Percentiles rank a stretch among this genome's conserved stretches.
phyloP scores from a whole-genome alignment of 2,888 invertebrate species.

The Stomorhina lunata region DNA sequence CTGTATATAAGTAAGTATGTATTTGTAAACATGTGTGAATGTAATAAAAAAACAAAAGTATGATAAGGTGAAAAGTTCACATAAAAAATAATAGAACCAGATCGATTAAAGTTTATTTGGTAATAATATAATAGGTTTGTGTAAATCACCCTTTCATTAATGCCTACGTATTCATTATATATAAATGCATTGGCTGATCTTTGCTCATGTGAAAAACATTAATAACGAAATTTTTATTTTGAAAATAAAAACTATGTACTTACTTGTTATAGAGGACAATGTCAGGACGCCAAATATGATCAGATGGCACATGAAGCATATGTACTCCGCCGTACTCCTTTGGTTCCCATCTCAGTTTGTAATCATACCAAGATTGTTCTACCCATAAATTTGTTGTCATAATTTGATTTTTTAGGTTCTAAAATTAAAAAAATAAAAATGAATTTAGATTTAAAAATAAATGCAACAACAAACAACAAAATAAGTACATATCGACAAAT shows the following conservation, averaged over 20 bases:
- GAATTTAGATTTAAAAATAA: neutral
- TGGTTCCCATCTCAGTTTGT: slow-evolving; percentile 92
- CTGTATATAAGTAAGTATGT: neutral
- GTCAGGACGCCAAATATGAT: slow-evolving; percentile 91
- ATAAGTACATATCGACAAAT: too few relatives aligned
- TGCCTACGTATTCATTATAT: neutral
- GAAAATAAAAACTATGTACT: slow-evolving; percentile 73
- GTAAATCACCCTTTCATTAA: neutral
- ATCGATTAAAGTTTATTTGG: neutral
- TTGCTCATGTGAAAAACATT: slow-evolving; percentile 10
- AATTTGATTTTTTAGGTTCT: slow-evolving; percentile 97
- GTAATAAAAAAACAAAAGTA: neutral
- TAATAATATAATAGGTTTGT: neutral
- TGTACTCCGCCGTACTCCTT: slow-evolving; percentile 91
- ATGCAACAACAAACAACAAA: too few relatives aligned
- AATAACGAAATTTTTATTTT: neutral
- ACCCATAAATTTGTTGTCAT: slow-evolving; percentile 92
- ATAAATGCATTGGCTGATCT: neutral
- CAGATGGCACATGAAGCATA: slow-evolving; percentile 91
- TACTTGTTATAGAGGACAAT: slow-evolving; percentile 92
- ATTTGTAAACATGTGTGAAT: neutral
- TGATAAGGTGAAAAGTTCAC: too few relatives aligned
- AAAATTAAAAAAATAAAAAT: slow-evolving; percentile 81
- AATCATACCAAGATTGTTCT: slow-evolving; percentile 93
- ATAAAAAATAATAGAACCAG: too few relatives aligned